phyloP scores from a whole-genome alignment of 2,797 vertebrate genomes.

The Aphelocoma californica region DNA sequence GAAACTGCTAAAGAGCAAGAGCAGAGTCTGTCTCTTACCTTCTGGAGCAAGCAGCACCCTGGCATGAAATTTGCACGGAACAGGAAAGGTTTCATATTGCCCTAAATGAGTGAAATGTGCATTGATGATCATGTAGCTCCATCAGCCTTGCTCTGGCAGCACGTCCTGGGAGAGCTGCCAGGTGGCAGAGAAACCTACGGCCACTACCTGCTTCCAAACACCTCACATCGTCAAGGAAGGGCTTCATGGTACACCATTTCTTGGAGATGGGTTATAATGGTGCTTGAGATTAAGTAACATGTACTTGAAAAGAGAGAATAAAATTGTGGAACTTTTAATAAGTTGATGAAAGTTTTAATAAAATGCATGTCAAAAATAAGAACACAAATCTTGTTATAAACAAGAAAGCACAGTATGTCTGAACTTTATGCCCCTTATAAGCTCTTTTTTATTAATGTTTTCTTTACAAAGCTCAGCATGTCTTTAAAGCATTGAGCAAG shows the following conservation, averaged over 20 bases:
- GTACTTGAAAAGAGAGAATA: slow-evolving; percentile 36
- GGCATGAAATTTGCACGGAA: not conserved
- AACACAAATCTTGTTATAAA: slow-evolving; percentile 59
- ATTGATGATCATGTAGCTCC: fast-evolving
- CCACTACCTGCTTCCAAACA: not conserved
- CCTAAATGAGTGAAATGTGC: not conserved
- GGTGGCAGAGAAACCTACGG: not conserved
- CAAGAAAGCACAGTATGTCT: slow-evolving; percentile 44
- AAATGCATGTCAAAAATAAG: slow-evolving; percentile 35
- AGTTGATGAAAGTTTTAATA: slow-evolving; percentile 54
- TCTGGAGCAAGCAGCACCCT: not conserved
- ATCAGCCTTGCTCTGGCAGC: not conserved
- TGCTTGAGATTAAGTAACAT: slow-evolving; percentile 35
- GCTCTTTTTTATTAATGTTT: slow-evolving; percentile 61
- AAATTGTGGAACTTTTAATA: slow-evolving; percentile 54
- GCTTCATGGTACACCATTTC: not conserved
- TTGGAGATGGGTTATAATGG: not conserved
- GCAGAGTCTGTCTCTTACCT: not conserved
- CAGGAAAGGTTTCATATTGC: not conserved
- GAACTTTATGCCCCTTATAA: slow-evolving; percentile 60
- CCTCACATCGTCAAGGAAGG: not conserved
- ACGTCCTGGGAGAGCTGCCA: not conserved
- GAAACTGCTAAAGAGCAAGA: not conserved
- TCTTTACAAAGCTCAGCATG: slow-evolving; percentile 46
- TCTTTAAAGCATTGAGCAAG: slow-evolving; percentile 15